These are phyloP conservation scores for Ibycter americanus DNA, from an alignment of 2,797 vertebrate genomes.

Conservation along the genomic window DNA sequence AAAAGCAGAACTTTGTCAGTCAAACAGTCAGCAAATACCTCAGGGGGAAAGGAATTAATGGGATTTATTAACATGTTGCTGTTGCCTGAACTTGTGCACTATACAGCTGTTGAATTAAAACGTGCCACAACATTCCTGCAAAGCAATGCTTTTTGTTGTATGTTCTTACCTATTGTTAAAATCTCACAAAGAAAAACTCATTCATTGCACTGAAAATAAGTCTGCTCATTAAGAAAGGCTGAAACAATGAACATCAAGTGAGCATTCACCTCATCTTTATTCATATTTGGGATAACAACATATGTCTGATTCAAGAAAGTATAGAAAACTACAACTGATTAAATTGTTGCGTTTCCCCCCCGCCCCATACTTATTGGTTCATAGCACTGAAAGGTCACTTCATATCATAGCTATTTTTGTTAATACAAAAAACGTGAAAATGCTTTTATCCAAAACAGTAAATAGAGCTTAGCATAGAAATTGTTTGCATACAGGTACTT, in stretches of 20 bases:
- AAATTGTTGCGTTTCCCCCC: not conserved
- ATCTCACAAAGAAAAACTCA: not conserved
- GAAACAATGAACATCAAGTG: not conserved
- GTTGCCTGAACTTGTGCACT: conserved; percentile 26
- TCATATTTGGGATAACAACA: not conserved
- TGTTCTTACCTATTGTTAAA: not conserved
- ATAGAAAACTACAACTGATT: not conserved
- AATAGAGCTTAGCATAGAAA: not conserved
- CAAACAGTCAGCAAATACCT: conserved; percentile 48
- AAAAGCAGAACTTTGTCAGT: conserved; percentile 57
- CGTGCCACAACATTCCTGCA: not conserved
- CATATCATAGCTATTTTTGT: not conserved
- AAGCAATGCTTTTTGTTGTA: not conserved
- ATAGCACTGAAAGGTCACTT: not conserved
- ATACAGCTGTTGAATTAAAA: conserved; percentile 29
- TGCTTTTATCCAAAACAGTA: not conserved
- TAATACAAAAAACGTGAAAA: not conserved
- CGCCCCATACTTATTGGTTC: not conserved
- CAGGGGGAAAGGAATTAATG: conserved; percentile 47
- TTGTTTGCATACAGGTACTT: not conserved
- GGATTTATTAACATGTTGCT: conserved; percentile 45
- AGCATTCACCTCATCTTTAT: not conserved
- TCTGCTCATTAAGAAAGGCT: not conserved
- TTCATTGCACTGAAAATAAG: not conserved
- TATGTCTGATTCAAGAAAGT: not conserved